Conservation (phyloP, 2,797 vertebrate genomes). For the Nyctalus aviator region DNA sequence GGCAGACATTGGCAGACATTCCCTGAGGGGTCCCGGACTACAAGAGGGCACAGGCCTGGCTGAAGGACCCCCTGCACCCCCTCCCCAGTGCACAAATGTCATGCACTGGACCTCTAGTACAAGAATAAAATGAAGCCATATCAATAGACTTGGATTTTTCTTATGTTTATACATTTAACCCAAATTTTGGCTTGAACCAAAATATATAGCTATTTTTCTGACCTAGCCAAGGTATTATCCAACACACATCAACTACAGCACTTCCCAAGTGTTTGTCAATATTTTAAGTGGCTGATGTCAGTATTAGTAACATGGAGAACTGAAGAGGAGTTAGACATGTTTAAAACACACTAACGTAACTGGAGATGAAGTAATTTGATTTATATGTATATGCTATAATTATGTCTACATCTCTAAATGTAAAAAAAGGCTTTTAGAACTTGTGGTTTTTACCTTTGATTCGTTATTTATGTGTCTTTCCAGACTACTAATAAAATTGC, state of each 20-base stretch:
- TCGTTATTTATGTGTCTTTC: conserved; percentile 68
- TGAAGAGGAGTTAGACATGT: background rate
- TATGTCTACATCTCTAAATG: conserved; percentile 23
- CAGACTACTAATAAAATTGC: conserved; percentile 97
- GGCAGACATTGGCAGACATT: too few species aligned
- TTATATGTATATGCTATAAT: background rate
- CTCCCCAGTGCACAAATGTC: too few species aligned
- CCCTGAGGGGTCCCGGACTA: too few species aligned
- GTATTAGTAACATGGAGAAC: background rate
- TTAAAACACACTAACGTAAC: background rate
- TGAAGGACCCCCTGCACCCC: too few species aligned
- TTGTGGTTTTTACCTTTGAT: conserved; percentile 50
- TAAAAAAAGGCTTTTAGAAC: background rate
- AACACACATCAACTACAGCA: background rate
- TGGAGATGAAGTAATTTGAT: conserved; percentile 24
- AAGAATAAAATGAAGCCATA: background rate
- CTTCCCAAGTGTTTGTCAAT: background rate
- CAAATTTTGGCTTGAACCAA: conserved; percentile 12
- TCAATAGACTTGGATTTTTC: background rate
- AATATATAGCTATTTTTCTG: conserved; percentile 32
- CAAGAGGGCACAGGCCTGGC: too few species aligned
- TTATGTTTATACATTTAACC: background rate
- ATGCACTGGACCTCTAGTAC: background rate
- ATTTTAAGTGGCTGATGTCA: background rate
- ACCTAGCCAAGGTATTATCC: background rate